A percentile compares a stretch with the other conserved stretches of the same genome.
phyloP scores from a whole-genome alignment of 1,140 invertebrate genomes.

The Aphis gossypii region DNA sequence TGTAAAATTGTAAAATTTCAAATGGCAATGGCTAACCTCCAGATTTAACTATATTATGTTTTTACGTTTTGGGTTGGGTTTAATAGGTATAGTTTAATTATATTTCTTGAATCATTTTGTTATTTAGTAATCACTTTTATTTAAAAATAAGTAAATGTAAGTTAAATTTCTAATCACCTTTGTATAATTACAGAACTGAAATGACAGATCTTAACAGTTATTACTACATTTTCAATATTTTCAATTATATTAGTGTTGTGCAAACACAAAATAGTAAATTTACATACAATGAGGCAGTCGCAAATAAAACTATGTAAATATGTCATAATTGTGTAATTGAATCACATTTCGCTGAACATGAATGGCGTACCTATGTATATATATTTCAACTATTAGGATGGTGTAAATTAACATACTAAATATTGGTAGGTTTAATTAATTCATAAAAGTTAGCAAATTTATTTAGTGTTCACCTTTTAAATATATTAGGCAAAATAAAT shows the following conservation, averaged over 20 bases:
- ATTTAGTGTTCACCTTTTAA: background rate
- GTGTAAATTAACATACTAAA: background rate
- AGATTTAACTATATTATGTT: background rate
- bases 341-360: background rate
- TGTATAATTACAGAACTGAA: background rate
- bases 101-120: no score
- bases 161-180: background rate
- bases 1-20: background rate
- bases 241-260: background rate
- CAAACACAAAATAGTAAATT: slow-evolving; percentile 20
- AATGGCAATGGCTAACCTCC: background rate
- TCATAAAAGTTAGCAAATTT: background rate
- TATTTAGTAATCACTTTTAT: background rate
- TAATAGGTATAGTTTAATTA: background rate
- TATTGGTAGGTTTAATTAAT: background rate
- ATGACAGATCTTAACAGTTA: background rate
- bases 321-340: background rate
- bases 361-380: background rate
- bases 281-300: background rate
- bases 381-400: background rate
- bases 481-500: background rate
- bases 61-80: background rate
- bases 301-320: slow-evolving; percentile 30
- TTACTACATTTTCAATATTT: background rate
- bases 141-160: background rate